phyloP scores from a whole-genome alignment of 2,888 invertebrate genomes.

The Ornithoptera alexandrae region DNA sequence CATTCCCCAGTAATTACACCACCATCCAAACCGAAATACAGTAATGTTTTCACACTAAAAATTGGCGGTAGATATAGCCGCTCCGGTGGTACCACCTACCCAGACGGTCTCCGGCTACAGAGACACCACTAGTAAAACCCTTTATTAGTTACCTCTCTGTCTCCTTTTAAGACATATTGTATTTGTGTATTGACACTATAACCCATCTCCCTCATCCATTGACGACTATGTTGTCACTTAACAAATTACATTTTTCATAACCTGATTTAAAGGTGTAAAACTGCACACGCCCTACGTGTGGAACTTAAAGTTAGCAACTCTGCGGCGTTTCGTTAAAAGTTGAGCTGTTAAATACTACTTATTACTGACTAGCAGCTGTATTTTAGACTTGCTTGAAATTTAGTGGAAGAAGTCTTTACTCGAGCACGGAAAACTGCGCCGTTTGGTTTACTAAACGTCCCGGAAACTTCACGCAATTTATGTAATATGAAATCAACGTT shows the following conservation, averaged over 20 bases:
- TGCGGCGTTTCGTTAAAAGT: slow-evolving; percentile 18
- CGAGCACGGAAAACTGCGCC: slow-evolving; percentile 16
- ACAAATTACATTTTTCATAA: slow-evolving; percentile 15
- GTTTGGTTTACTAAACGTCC: slow-evolving; percentile 15
- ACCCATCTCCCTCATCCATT: neutral
- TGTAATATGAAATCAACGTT: slow-evolving; percentile 14
- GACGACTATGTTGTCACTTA: neutral
- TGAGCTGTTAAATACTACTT: slow-evolving; percentile 22
- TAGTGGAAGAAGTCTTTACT: slow-evolving; percentile 8
- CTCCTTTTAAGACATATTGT: too few relatives aligned
- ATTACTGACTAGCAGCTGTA: slow-evolving; percentile 9
- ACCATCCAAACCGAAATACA: too few relatives aligned
- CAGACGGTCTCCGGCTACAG: too few relatives aligned
- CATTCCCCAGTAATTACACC: too few relatives aligned
- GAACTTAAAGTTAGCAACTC: slow-evolving; percentile 14
- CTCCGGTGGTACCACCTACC: too few relatives aligned
- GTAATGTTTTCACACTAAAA: too few relatives aligned
- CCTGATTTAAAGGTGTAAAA: slow-evolving; percentile 18
- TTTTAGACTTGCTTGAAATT: slow-evolving; percentile 20
- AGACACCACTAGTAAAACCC: too few relatives aligned
- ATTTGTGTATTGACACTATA: too few relatives aligned
- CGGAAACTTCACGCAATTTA: slow-evolving; percentile 21
- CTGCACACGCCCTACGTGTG: slow-evolving; percentile 2
- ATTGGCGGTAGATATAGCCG: too few relatives aligned
- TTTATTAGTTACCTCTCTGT: too few relatives aligned